Percentiles rank a stretch among this genome's conserved stretches.
These are phyloP conservation scores for Capromys pilorides DNA, from an alignment of 2,797 vertebrate species.

Conservation along the genomic window DNA sequence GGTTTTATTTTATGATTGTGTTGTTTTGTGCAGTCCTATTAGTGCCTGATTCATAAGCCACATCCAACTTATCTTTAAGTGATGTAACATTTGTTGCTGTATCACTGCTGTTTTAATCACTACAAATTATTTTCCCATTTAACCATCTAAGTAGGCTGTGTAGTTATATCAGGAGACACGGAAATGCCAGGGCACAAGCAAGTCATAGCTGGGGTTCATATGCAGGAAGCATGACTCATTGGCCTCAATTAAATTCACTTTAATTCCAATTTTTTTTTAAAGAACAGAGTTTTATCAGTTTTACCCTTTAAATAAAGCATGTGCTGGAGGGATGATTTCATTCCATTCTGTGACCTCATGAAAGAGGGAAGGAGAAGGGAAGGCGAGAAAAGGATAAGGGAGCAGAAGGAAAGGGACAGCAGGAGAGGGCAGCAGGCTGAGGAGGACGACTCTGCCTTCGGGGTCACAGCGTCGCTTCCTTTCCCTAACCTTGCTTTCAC, in stretches of 20 bases:
- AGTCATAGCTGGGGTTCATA: neutral
- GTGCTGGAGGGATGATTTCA: neutral
- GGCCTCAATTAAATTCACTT: neutral
- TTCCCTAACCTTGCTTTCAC: neutral
- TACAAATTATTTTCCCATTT: conserved; percentile 13
- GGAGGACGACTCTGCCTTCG: neutral
- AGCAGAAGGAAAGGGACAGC: neutral
- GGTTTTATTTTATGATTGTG: neutral
- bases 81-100: neutral
- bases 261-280: neutral
- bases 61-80: conserved; percentile 5
- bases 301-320: neutral
- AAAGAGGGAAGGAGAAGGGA: neutral
- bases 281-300: neutral
- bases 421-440: neutral
- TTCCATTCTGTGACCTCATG: neutral
- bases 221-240: neutral
- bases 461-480: neutral
- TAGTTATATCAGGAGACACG: neutral
- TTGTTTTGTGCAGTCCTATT: neutral
- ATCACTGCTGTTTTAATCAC: neutral
- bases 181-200: neutral
- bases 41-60: neutral
- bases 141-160: neutral
- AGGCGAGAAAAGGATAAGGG: neutral